Percentiles rank a stretch among this genome's conserved stretches.
These are phyloP conservation scores for Lycorma delicatula DNA, from an alignment of 1,140 invertebrate genomes.

Conservation along the genomic window DNA sequence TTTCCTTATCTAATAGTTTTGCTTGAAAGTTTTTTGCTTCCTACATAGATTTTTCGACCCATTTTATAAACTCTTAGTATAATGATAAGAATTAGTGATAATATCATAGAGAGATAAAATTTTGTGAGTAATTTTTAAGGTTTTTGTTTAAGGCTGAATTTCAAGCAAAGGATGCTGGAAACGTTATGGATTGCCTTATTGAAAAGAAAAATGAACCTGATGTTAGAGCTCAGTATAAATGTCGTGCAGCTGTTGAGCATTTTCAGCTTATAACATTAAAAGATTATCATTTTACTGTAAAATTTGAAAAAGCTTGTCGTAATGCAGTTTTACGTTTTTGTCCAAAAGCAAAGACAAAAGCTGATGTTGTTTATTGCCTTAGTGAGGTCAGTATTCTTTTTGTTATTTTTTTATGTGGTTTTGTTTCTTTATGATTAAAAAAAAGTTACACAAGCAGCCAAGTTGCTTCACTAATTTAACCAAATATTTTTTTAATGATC, in stretches of 20 bases:
- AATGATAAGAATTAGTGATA: no score
- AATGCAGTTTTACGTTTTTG: slow-evolving; percentile 75
- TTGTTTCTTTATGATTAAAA: no score
- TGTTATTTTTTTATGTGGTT: not conserved
- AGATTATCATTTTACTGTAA: slow-evolving; percentile 89
- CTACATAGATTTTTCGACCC: no score
- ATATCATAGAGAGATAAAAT: no score
- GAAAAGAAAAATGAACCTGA: slow-evolving; percentile 81
- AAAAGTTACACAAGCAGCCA: no score
- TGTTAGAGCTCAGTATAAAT: slow-evolving; percentile 67
- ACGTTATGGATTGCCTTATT: slow-evolving; percentile 91
- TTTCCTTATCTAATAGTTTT: no score
- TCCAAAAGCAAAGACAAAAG: slow-evolving; percentile 44
- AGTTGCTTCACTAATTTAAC: no score
- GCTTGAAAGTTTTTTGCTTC: no score
- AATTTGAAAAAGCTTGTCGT: slow-evolving; percentile 91
- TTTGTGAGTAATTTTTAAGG: not conserved
- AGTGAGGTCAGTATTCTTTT: slow-evolving; percentile 61
- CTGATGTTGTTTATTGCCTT: slow-evolving; percentile 81
- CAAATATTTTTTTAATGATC: no score
- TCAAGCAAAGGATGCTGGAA: slow-evolving; percentile 37
- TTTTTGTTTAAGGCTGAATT: slow-evolving; percentile 12
- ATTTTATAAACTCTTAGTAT: no score
- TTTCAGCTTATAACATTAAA: slow-evolving; percentile 86
- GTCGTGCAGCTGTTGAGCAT: slow-evolving; percentile 89